Conservation (phyloP, 2,113 vertebrate species). For the Hucho hucho region DNA sequence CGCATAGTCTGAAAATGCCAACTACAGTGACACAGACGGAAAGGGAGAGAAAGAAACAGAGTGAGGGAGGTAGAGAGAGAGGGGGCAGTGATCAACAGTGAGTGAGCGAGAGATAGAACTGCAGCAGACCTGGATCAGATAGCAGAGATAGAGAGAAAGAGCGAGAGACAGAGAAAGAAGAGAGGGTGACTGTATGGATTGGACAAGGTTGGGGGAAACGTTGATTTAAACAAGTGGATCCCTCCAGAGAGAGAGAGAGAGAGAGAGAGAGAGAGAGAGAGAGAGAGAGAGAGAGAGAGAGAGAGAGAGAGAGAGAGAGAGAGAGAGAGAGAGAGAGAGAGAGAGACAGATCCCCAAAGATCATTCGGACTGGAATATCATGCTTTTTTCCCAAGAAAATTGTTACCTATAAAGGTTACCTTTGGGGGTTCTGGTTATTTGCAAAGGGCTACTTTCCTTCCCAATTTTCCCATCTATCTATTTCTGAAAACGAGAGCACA, state of each 20-base stretch:
- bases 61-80: conserved; percentile 26
- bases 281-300: too few species aligned
- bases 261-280: too few species aligned
- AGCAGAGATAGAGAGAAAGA: conserved; percentile 61
- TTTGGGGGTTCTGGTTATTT: conserved; percentile 12
- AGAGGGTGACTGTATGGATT: conserved; percentile 31
- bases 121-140: conserved; percentile 69
- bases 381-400: conserved; percentile 21
- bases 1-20: conserved; percentile 65
- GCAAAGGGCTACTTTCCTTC: conserved; percentile 9
- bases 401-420: not conserved
- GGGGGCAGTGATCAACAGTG: conserved; percentile 64
- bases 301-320: not conserved
- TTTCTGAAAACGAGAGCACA: too few species aligned
- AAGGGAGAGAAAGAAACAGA: not conserved
- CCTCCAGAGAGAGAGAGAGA: not conserved
- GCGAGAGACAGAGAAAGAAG: conserved; percentile 37
- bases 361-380: conserved; percentile 21
- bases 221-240: conserved; percentile 40
- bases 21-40: conserved; percentile 63
- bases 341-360: too few species aligned
- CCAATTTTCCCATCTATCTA: too few species aligned
- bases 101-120: conserved; percentile 67
- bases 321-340: conserved; percentile 10
- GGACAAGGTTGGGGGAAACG: conserved; percentile 31